Percentiles rank a stretch among this genome's conserved stretches.
phyloP scores from a whole-genome alignment of 2,797 vertebrate species.

The Hypotaenidia philippensis region DNA sequence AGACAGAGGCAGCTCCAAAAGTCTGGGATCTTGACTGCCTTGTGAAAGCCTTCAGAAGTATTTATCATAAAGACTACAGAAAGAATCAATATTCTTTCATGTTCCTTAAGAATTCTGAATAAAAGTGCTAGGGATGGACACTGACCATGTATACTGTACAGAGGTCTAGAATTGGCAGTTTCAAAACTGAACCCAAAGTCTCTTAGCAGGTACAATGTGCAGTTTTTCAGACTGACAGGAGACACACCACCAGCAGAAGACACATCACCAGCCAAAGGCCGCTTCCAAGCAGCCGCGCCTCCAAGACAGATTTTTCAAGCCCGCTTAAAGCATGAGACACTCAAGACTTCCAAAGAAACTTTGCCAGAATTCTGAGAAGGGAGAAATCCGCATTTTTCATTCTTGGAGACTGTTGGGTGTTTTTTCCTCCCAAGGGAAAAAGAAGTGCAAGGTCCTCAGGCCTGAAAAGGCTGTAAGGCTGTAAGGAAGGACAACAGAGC shows the following conservation, averaged over 20 bases:
- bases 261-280: background rate
- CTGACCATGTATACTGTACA: background rate
- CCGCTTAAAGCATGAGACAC: background rate
- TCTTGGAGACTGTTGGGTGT: background rate
- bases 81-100: background rate
- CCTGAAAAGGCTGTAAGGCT: background rate
- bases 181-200: background rate
- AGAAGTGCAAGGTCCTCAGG: background rate
- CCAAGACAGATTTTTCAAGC: background rate
- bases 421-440: background rate
- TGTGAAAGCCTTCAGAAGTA: background rate
- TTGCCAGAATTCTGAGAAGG: background rate
- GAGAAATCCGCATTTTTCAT: conserved; percentile 9
- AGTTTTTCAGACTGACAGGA: background rate
- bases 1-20: background rate
- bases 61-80: background rate
- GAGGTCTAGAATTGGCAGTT: background rate
- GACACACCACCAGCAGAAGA: background rate
- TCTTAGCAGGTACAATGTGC: background rate
- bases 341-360: background rate
- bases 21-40: background rate
- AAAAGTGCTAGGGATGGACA: background rate
- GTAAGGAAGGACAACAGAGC: background rate
- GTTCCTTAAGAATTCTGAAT: background rate
- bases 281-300: background rate